These are phyloP conservation scores for Cabera pusaria DNA, from an alignment of 2,888 invertebrate genomes.

Conservation along the genomic window DNA sequence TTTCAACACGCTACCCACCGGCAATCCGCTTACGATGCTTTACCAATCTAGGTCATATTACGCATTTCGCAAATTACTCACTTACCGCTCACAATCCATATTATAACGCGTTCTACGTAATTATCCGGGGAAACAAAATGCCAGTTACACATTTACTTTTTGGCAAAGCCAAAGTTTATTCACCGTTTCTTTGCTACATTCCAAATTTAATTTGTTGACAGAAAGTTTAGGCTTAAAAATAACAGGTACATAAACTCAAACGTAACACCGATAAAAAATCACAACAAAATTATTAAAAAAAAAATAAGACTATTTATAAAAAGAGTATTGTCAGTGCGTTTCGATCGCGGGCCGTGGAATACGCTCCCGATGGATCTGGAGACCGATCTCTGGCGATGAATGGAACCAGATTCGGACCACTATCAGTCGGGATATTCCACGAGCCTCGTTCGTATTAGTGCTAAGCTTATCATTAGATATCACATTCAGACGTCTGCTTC, in stretches of 20 bases:
- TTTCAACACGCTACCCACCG: conserved; percentile 52
- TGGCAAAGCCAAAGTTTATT: conserved; percentile 61
- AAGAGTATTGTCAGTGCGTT: conserved; percentile 72
- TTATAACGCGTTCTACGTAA: conserved; percentile 47
- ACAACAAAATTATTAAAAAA: conserved; percentile 59
- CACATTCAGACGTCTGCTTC: conserved; percentile 80
- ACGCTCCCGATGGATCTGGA: conserved; percentile 44
- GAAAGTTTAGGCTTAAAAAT: conserved; percentile 48
- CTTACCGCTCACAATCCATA: conserved; percentile 51
- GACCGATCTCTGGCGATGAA: too few species aligned
- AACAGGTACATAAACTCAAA: conserved; percentile 82
- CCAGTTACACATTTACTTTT: conserved; percentile 43
- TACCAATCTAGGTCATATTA: conserved; percentile 71
- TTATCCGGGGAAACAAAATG: conserved; percentile 46
- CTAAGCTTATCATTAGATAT: conserved; percentile 80
- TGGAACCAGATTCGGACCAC: too few species aligned
- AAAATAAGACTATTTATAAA: conserved; percentile 52
- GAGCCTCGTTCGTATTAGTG: conserved; percentile 63
- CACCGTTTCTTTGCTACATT: conserved; percentile 42
- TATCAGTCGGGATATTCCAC: conserved; percentile 54
- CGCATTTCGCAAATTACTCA: conserved; percentile 69
- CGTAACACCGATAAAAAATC: conserved; percentile 67
- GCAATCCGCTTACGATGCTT: conserved; percentile 56
- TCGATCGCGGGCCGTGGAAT: conserved; percentile 57
- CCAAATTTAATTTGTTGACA: conserved; percentile 33